Base-by-base conservation (phyloP, 2,113 vertebrate genomes). In the Bothrops jararaca region DNA sequence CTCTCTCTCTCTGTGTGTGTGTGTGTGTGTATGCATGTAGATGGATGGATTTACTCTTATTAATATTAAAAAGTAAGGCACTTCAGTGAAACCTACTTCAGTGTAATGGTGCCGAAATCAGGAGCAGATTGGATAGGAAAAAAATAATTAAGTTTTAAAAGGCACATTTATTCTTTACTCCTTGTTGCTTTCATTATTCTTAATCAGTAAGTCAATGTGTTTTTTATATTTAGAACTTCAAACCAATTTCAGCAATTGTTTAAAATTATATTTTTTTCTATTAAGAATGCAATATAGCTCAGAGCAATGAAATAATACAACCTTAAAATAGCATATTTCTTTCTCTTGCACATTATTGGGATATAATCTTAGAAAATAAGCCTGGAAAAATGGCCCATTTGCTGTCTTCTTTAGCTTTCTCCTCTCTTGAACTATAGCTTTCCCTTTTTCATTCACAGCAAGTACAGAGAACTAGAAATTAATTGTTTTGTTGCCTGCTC, bases 91-190 rank as follows among this genome's bases (percentile, higher is more conserved):
- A 88, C 87, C 85, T 88, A 57, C 45, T 34, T 45, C 85, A 90
- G 8, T 90, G 7, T 90, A 93, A 92, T 91, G 91, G 3, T 6
- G 15, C 23, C 56, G 74, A 93, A 52, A 92, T 85, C 20, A 93
- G 45, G 85, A 94, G 6, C 91, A 93, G 90, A 80, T 94, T 93
- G 91, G 29, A 88, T 86, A 86, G 1, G 42, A 12, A 18, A 22
- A 20, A 34, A 86, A 57, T 34, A 6, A 85, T 92, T 90, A 42
- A 88, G 86, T 22, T 42, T 80, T 22, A 80, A 48, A 42, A 48
- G 24, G 39, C 9, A 48, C 24, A 64, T 60, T 29, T 45, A 64
- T 29, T 15, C 23, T 80, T 39, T 18, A 42, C 34, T 22, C 6
- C 34, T 80, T 80, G 34, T 80, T 39, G 69, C 74, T 80, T 80